Conservation (phyloP, 2,113 vertebrate genomes). For the Rhinoptilus africanus region DNA sequence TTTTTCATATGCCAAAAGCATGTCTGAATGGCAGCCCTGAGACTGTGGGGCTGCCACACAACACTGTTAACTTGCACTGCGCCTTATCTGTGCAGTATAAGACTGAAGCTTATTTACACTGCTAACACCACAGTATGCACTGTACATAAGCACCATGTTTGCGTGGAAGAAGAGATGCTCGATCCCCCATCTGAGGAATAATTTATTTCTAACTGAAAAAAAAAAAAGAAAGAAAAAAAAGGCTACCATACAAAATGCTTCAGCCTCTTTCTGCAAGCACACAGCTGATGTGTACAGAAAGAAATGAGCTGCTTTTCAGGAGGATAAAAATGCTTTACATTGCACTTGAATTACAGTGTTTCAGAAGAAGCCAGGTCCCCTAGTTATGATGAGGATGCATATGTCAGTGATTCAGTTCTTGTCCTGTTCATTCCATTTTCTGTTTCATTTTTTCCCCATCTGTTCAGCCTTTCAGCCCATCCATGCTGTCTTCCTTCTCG, state of each 20-base stretch:
- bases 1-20: background rate
- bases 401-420: background rate
- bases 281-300: background rate
- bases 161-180: background rate
- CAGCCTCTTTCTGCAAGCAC: slow-evolving; percentile 35
- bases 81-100: background rate
- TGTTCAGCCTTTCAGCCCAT: background rate
- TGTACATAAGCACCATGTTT: slow-evolving; percentile 22
- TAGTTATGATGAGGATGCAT: background rate
- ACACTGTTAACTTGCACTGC: background rate
- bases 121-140: background rate
- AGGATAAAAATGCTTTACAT: background rate
- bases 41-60: slow-evolving; percentile 4
- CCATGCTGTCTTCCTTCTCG: background rate
- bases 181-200: background rate
- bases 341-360: background rate
- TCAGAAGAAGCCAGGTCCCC: background rate
- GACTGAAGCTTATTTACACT: background rate
- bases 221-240: background rate
- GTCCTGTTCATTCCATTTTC: background rate
- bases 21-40: background rate
- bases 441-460: background rate
- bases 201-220: background rate
- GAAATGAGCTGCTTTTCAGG: background rate
- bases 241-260: background rate